A percentile compares a stretch with the other conserved stretches of the same genome.
Conservation (phyloP, 2,888 invertebrate genomes). For the Pristionchus japonicus region DNA sequence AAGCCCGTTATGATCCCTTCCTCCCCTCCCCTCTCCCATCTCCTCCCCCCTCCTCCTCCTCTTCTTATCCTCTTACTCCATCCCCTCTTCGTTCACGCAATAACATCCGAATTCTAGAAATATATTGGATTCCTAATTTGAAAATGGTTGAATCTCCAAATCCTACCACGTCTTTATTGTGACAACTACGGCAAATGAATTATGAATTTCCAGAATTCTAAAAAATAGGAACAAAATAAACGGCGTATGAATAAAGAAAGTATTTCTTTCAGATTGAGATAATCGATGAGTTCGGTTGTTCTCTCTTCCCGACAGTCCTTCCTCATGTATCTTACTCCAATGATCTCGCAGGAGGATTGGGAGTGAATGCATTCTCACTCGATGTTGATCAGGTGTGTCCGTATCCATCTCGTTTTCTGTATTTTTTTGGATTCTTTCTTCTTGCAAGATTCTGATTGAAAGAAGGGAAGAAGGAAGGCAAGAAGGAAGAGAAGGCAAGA, state of each 20-base stretch:
- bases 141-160: no score
- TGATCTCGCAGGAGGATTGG: slow-evolving; percentile 70
- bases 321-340: slow-evolving; percentile 68
- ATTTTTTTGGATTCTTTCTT: neutral
- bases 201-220: neutral
- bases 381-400: slow-evolving; percentile 72
- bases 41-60: neutral
- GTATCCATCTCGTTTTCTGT: no score
- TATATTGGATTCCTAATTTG: neutral
- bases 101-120: neutral
- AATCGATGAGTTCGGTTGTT: slow-evolving; percentile 74
- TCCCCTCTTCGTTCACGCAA: neutral
- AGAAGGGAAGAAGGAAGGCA: no score
- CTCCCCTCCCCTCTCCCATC: neutral
- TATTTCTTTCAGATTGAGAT: slow-evolving; percentile 62
- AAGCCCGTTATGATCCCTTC: slow-evolving; percentile 42
- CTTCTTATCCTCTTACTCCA: neutral
- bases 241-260: neutral
- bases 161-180: no score
- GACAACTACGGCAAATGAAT: neutral
- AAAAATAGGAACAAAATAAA: neutral
- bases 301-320: slow-evolving; percentile 67
- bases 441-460: neutral
- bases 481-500: no score
- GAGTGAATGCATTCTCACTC: slow-evolving; percentile 70